phyloP scores from a whole-genome alignment of 2,797 vertebrate genomes.

The Anabas testudineus region DNA sequence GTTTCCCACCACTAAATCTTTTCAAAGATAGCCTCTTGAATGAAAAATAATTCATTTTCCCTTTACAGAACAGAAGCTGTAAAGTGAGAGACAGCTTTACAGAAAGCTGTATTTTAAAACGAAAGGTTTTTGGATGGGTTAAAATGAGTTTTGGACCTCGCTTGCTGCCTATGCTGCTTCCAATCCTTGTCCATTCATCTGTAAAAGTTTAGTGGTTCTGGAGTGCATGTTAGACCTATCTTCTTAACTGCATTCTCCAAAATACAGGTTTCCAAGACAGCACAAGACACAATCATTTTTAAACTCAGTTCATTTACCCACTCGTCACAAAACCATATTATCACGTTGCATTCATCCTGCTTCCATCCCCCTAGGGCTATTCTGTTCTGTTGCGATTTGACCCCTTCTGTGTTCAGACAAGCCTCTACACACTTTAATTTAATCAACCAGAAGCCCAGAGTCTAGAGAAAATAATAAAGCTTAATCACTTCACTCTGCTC shows the following conservation, averaged over 20 bases:
- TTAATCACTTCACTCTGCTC: conserved; percentile 67
- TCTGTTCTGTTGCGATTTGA: conserved; percentile 58
- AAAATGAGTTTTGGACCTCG: neutral
- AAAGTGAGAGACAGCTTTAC: neutral
- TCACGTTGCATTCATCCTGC: conserved; percentile 53
- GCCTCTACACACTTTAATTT: conserved; percentile 68
- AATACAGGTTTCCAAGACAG: conserved; percentile 28
- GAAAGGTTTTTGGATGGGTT: too few relatives aligned
- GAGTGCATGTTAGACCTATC: neutral
- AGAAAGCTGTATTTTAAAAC: neutral
- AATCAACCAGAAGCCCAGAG: conserved; percentile 69
- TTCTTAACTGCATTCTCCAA: conserved; percentile 5
- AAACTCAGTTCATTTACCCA: conserved; percentile 39
- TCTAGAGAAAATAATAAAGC: conserved; percentile 75
- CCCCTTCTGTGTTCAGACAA: conserved; percentile 69
- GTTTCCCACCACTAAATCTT: neutral
- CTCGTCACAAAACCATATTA: conserved; percentile 51
- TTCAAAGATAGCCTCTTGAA: conserved; percentile 2
- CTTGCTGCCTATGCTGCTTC: neutral
- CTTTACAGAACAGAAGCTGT: neutral
- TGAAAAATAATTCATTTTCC: neutral
- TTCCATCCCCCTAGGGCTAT: conserved; percentile 44
- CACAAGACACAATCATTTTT: conserved; percentile 19
- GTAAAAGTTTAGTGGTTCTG: neutral
- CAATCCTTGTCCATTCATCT: neutral